Conservation (phyloP, 2,888 invertebrate genomes). For the Eupithecia abbreviata region DNA sequence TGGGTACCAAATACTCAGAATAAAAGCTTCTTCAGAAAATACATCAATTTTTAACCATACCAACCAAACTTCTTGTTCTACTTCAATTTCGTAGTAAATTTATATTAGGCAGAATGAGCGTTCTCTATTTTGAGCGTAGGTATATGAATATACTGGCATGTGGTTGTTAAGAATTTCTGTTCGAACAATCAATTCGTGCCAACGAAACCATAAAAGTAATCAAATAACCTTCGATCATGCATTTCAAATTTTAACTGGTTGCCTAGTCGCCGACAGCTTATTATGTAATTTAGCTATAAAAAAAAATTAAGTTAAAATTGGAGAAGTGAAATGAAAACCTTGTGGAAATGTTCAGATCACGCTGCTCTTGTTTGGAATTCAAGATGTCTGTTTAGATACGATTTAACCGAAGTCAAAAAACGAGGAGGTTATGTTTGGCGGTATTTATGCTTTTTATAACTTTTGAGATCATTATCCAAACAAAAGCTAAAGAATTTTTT, state of each 20-base stretch:
- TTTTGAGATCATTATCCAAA: no score
- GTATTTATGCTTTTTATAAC: no score
- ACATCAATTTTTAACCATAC: background rate
- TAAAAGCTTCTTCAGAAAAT: background rate
- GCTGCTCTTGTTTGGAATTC: background rate
- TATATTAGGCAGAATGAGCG: background rate
- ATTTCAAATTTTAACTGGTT: background rate
- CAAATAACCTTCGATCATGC: background rate
- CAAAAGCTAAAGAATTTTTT: no score
- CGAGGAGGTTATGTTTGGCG: no score
- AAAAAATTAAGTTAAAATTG: background rate
- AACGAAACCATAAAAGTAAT: slow-evolving; percentile 5
- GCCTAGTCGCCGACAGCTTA: background rate
- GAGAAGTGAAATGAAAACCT: background rate
- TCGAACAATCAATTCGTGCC: slow-evolving; percentile 5
- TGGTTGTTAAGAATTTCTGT: background rate
- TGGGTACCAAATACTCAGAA: background rate
- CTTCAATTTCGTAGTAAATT: background rate
- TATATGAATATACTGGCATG: background rate
- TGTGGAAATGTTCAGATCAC: background rate
- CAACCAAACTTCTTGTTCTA: background rate
- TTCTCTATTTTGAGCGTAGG: background rate
- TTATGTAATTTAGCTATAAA: background rate
- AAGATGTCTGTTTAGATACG: background rate
- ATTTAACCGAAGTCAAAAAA: no score